A percentile compares a stretch with the other conserved stretches of the same genome.
phyloP scores from a whole-genome alignment of 2,888 invertebrate genomes.

The Gryllus longicercus region DNA sequence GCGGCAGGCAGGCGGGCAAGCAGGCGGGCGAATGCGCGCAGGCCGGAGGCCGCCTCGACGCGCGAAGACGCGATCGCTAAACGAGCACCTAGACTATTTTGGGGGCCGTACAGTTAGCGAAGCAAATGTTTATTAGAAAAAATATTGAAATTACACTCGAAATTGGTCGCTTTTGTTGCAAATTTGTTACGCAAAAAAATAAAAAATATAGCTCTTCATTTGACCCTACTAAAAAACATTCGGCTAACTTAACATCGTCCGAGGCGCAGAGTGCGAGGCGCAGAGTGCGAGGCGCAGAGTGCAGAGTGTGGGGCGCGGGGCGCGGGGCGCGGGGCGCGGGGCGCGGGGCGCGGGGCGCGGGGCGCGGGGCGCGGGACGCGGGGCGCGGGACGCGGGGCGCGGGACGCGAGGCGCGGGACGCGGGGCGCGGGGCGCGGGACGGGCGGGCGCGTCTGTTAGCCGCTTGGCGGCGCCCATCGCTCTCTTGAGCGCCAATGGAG shows the following conservation, averaged over 20 bases:
- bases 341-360: neutral
- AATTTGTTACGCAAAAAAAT: too few species aligned
- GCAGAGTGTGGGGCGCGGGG: neutral
- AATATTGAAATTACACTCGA: too few species aligned
- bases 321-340: neutral
- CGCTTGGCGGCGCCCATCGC: neutral
- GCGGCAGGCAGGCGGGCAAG: neutral
- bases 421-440: neutral
- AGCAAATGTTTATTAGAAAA: too few species aligned
- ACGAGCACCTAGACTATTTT: too few species aligned
- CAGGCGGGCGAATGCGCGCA: neutral
- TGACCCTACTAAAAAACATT: too few species aligned
- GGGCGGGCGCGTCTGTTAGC: neutral
- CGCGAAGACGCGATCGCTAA: neutral
- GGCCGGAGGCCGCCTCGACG: too few species aligned
- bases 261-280: neutral
- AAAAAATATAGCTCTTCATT: too few species aligned
- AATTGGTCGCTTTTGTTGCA: too few species aligned
- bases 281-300: too few species aligned
- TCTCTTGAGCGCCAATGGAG: neutral
- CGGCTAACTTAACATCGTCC: neutral
- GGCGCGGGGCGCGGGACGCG: too few species aligned
- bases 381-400: neutral
- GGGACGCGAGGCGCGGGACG: neutral
- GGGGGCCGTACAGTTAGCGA: too few species aligned